Evolutionary conservation across 92 coral and sea anemone species (phyloP).

Genomic region (Umimayanthus kanabou): DNA sequence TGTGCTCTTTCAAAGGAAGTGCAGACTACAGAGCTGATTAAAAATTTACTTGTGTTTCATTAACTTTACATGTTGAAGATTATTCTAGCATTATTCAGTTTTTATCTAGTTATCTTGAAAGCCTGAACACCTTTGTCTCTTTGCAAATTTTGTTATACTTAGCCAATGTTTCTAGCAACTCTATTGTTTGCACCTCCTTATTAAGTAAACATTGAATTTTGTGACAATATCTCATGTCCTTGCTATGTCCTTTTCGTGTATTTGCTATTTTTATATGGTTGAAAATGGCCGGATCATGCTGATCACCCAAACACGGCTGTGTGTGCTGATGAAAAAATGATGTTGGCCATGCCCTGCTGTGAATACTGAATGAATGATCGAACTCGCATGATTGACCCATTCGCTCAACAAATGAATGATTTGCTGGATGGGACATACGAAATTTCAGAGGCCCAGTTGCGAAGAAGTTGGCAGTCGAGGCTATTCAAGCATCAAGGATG

Average conservation of each 20-base stretch:
- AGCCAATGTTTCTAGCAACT: constrained; percentile 1
- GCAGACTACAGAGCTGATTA: constrained; percentile 11
- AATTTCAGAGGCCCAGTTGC: constrained; percentile 72
- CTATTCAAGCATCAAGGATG: constrained; percentile 86
- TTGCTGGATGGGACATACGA: constrained; percentile 50
- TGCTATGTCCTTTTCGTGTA: constrained; percentile 92
- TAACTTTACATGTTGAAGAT: not conserved
- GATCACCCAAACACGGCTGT: constrained; percentile 49
- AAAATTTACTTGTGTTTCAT: not conserved
- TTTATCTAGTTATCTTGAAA: not conserved
- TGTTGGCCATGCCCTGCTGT: constrained; percentile 69
- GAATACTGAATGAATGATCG: constrained; percentile 71
- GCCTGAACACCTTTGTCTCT: not conserved
- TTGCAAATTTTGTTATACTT: not conserved
- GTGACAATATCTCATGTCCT: constrained; percentile 77
- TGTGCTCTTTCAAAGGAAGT: constrained; percentile 20
- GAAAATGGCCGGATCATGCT: constrained; percentile 65
- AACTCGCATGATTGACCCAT: constrained; percentile 51
- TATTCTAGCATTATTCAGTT: too few species aligned
- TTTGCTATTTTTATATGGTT: constrained; percentile 90
- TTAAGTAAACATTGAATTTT: constrained; percentile 39
- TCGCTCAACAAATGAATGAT: constrained; percentile 43
- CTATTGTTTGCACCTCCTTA: constrained; percentile 33
- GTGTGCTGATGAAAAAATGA: constrained; percentile 48
- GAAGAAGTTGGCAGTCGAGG: constrained; percentile 80